Base-by-base conservation (phyloP, 2,888 invertebrate species). In the Pteria penguin region DNA sequence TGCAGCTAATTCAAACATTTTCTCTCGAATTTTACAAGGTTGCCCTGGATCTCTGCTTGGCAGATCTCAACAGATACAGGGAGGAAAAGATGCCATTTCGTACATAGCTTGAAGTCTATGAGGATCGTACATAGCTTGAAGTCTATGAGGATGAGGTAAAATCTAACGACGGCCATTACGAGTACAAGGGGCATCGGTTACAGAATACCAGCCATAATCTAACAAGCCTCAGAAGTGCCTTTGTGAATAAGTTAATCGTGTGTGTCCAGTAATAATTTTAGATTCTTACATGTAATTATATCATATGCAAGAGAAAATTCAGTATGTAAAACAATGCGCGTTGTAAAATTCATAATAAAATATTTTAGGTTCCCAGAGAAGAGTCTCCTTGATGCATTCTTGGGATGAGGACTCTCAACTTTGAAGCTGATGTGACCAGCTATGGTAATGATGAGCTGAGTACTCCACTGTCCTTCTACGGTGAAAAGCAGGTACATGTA, bases 331-430 rank as follows among this genome's bases (percentile, higher is more conserved):
- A 5, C 45, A 36, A 14, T 11, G 45, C 5, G 14, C 45, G 14
- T 36, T 36, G 8, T 36, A 36, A 52, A 14, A 63, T 22, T 61
- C 52, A n/a, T 27, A 45, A 5, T 22, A 29, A 14, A 26, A 14
- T 32, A 29, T 62, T 63, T 65, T 62, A 75, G 69, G 33, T 75
- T 75, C 29, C 69, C 75, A 33, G 55, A 69, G 57, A 69, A 75
- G 70, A 27, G 31, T 24, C 63, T 69, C 32, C 26, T 75, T 26
- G 75, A 75, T 58, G 36, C 69, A 5, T 75, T 69, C 33, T 69
- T 27, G 75, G 60, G 2, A 75, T 75, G 69, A 26, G 75, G 22
- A 36, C 68, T 3, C 69, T 75, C 1, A 75, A 75, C 45, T 54
- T 69, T 33, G 69, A 57, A 2, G 27, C 24, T 1, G 62, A 69